Evolutionary conservation across 2,113 vertebrate genomes (phyloP), one percentile per base, ranked within the genome.

Genomic region (Channa argus): DNA sequence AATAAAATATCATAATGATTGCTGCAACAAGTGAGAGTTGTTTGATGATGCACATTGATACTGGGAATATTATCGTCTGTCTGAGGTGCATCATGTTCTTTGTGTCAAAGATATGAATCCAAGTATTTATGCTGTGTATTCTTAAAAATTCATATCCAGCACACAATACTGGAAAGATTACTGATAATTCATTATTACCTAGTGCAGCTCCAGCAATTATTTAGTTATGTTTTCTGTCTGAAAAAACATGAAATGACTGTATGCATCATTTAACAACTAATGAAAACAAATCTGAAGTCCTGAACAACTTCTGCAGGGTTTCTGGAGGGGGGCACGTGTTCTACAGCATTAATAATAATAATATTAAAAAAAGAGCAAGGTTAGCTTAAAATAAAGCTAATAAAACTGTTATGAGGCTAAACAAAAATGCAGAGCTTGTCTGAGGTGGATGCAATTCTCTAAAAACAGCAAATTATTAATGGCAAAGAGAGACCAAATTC

Each of bases 381-480:
- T 24, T 24, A 24, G 24, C 24, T 24, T 24, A 24, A 24, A 24
- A 24, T 24, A 24, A 24, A 24, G 24, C 24, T 24, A 24, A 24
- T 24, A 24, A 24, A 24, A 7, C 6, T 41, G 6, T 41, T 5
- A 60, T 79, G 55, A 47, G 59, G 8, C 15, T 49, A 3, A 69
- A 60, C 13, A 63, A 74, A 73, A 64, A 11, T 7, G 0, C 52
- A 52, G 33, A 66, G 51, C 60, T 77, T 33, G 62, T 47, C 67
- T 3, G 43, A 63, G 11, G 52, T 64, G 46, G 75, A 43, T 66
- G 46, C 33, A 77, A 74, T 52, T 44, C 70, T 74, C 63, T 5
- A 36, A 74, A 78, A 80, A 60, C 75, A 73, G 51, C 47, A 10
- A 46, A 79, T 86, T 78, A 83, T 80, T 86, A 36, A 81, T 85